Percentiles rank a stretch among this genome's conserved stretches.
These are phyloP conservation scores for Diarsia dahlii DNA, from an alignment of 2,888 invertebrate species.

Conservation along the genomic window DNA sequence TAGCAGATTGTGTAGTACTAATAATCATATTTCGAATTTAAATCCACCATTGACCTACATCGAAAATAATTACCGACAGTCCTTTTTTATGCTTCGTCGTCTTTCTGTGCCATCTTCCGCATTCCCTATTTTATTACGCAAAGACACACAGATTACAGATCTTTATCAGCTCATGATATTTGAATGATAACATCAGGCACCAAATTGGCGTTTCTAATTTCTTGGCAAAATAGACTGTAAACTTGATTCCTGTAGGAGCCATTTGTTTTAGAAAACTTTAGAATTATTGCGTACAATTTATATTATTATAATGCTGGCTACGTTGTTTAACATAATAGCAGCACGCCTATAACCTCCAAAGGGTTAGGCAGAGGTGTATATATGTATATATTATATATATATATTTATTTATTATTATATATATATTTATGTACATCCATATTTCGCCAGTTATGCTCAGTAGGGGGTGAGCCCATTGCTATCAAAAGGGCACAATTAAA, in stretches of 20 bases:
- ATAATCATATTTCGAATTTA: background rate
- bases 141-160: slow-evolving; percentile 24
- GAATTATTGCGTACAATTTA: slow-evolving; percentile 2
- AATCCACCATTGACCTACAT: background rate
- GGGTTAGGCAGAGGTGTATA: too few relatives aligned
- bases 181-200: slow-evolving; percentile 15
- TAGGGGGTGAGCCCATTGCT: too few relatives aligned
- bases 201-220: background rate
- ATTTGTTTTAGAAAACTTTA: slow-evolving; percentile 28
- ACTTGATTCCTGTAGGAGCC: background rate
- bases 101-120: background rate
- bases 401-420: too few relatives aligned
- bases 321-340: too few relatives aligned
- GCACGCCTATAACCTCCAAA: too few relatives aligned
- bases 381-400: too few relatives aligned
- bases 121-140: slow-evolving; percentile 11
- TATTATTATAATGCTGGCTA: background rate
- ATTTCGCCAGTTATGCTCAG: too few relatives aligned
- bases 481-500: too few relatives aligned
- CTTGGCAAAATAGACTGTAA: slow-evolving; percentile 6
- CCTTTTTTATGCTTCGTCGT: background rate
- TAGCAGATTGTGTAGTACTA: too few relatives aligned
- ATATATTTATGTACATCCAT: too few relatives aligned
- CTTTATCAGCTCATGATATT: slow-evolving; percentile 12
- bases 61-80: background rate